phyloP scores from a whole-genome alignment of 1,140 invertebrate genomes.

The Drosophila subobscura region DNA sequence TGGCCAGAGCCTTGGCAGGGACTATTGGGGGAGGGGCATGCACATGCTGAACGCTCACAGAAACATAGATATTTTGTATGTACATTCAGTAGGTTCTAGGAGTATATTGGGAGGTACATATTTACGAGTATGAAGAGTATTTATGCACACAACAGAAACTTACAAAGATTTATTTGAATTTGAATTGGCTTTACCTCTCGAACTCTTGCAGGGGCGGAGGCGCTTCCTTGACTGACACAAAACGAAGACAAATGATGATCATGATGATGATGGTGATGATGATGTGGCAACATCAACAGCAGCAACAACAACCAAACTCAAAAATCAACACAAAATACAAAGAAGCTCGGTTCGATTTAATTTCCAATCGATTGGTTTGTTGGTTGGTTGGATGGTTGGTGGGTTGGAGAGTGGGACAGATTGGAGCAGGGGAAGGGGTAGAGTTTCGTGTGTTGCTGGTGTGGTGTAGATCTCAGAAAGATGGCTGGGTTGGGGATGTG shows the following conservation, averaged over 20 bases:
- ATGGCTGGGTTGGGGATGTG: constrained; percentile 30
- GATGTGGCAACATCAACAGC: constrained; percentile 62
- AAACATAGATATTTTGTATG: constrained; percentile 23
- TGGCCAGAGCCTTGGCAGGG: constrained; percentile 9
- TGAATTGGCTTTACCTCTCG: constrained; percentile 74
- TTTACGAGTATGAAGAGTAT: constrained; percentile 28
- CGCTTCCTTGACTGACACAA: constrained; percentile 76
- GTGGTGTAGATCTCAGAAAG: constrained; percentile 36
- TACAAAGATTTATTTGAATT: constrained; percentile 74
- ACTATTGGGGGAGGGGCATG: constrained; percentile 44
- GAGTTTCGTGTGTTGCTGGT: constrained; percentile 22
- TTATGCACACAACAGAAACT: constrained; percentile 73
- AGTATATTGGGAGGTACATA: constrained; percentile 32
- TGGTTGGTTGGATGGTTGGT: constrained; percentile 14
- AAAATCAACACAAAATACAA: constrained; percentile 68
- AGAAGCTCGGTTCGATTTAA: constrained; percentile 56
- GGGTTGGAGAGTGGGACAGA: constrained; percentile 3
- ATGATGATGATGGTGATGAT: constrained; percentile 54
- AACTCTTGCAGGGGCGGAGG: constrained; percentile 49
- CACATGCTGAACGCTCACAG: constrained; percentile 67
- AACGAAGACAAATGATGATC: constrained; percentile 68
- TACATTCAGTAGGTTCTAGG: constrained; percentile 50
- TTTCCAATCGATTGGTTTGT: constrained; percentile 36
- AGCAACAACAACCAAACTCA: constrained; percentile 58
- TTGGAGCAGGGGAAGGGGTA: constrained; percentile 1